These are phyloP conservation scores for Nibea coibor DNA, from an alignment of 2,113 vertebrate species.

Conservation along the genomic window DNA sequence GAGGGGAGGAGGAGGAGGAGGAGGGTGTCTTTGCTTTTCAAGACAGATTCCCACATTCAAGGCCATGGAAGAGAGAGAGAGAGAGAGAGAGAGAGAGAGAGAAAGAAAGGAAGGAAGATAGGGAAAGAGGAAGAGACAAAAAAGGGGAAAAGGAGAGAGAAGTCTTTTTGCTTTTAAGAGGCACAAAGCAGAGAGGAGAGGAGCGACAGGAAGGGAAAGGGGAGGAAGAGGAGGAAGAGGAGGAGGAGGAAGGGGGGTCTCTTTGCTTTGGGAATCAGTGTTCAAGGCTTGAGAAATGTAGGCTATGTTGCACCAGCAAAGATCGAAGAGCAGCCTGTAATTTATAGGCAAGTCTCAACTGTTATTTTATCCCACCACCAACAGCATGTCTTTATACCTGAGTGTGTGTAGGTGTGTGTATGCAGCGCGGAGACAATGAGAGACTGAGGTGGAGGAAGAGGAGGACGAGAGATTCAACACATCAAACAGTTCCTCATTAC, in stretches of 20 bases:
- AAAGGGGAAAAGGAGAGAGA: neutral
- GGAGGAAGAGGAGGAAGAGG: neutral
- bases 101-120: neutral
- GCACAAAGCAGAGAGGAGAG: constrained; percentile 20
- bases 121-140: constrained; percentile 2
- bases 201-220: constrained; percentile 1
- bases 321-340: constrained; percentile 49
- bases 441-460: neutral
- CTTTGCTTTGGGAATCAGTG: constrained; percentile 59
- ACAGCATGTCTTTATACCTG: constrained; percentile 40
- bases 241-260: neutral
- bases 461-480: neutral
- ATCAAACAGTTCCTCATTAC: constrained; percentile 8
- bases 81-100: neutral
- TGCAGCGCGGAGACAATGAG: neutral
- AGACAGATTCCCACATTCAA: constrained; percentile 32
- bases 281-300: constrained; percentile 51
- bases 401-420: constrained; percentile 27
- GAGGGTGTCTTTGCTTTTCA: constrained; percentile 32
- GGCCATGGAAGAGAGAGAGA: constrained; percentile 3
- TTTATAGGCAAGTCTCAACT: constrained; percentile 64
- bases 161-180: constrained; percentile 27
- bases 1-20: neutral
- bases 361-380: constrained; percentile 38
- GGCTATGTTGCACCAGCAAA: constrained; percentile 47